A percentile compares a stretch with the other conserved stretches of the same genome.
Conservation (phyloP, 2,797 vertebrate genomes). For the Melanotaenia pygmaea region DNA sequence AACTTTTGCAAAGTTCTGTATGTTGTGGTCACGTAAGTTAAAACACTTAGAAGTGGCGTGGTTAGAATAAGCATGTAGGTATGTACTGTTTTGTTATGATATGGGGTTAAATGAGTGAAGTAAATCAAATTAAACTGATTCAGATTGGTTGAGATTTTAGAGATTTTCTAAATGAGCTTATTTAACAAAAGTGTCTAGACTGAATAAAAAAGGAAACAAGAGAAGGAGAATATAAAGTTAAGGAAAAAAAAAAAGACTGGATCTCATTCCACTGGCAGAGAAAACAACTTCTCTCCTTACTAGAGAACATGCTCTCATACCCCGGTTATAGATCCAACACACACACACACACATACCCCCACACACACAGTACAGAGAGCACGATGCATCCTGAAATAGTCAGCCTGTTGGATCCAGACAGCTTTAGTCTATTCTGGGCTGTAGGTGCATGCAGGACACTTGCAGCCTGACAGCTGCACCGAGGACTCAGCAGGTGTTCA, state of each 20-base stretch:
- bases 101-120: too few species aligned
- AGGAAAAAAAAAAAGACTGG: conserved; percentile 24
- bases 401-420: conserved; percentile 16
- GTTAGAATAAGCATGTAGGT: too few species aligned
- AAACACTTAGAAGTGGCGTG: too few species aligned
- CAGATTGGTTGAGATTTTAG: too few species aligned
- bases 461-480: conserved; percentile 29
- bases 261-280: conserved; percentile 44
- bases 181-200: neutral
- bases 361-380: conserved; percentile 15
- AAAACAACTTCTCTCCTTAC: conserved; percentile 41
- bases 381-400: conserved; percentile 26
- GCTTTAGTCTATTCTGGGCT: neutral
- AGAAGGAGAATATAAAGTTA: neutral
- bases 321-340: conserved; percentile 28
- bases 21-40: too few species aligned
- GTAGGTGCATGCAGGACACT: neutral
- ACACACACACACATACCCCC: neutral
- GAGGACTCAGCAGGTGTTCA: conserved; percentile 30
- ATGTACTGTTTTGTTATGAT: too few species aligned
- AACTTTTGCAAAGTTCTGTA: too few species aligned
- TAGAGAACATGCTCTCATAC: conserved; percentile 41
- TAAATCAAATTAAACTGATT: too few species aligned
- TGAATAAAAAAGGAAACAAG: neutral
- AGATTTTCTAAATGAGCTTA: neutral